These are phyloP conservation scores for Dasypogon diadema DNA, from an alignment of 2,888 invertebrate species.

Conservation along the genomic window DNA sequence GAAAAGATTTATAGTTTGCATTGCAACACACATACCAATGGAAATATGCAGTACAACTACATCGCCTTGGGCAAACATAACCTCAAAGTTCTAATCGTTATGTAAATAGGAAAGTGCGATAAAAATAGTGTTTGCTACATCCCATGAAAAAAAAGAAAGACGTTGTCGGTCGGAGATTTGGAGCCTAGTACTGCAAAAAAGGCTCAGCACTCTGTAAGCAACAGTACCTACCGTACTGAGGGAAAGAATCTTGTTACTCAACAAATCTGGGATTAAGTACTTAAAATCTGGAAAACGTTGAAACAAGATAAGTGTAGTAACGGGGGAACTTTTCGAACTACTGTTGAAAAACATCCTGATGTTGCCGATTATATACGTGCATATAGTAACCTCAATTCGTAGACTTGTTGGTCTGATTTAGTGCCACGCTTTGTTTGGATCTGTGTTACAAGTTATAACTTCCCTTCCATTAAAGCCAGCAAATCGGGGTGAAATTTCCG, in stretches of 20 bases:
- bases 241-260: slow-evolving; percentile 2
- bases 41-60: background rate
- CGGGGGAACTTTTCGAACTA: background rate
- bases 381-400: slow-evolving; percentile 18
- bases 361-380: background rate
- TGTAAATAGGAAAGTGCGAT: slow-evolving; percentile 2
- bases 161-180: background rate
- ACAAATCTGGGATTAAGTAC: slow-evolving; percentile 13
- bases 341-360: background rate
- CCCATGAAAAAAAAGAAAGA: background rate
- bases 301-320: background rate
- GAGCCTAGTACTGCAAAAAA: background rate
- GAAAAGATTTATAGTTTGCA: background rate
- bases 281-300: background rate
- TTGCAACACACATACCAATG: too few species aligned
- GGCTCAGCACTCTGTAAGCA: background rate
- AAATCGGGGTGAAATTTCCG: slow-evolving; percentile 25
- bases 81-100: slow-evolving; percentile 4
- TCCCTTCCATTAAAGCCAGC: slow-evolving; percentile 16
- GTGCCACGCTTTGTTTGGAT: slow-evolving; percentile 13
- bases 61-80: background rate
- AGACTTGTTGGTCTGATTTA: slow-evolving; percentile 25
- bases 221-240: background rate
- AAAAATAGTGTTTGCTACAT: background rate
- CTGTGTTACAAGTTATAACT: background rate